Evolutionary conservation across 2,113 vertebrate genomes (phyloP).

Genomic region (Psephotus haematonotus): DNA sequence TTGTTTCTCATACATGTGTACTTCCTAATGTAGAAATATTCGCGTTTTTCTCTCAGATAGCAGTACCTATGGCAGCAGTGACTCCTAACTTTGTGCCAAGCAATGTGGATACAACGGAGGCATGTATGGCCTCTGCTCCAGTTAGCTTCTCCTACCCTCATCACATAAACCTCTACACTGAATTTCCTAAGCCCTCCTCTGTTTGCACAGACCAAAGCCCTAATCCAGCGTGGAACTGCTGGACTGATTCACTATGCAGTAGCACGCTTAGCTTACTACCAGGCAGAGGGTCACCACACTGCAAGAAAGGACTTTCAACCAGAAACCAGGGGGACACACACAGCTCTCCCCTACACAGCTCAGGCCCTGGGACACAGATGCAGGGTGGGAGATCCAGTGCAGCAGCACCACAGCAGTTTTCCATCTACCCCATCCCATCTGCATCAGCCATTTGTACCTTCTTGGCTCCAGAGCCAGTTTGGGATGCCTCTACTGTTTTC

Average conservation of each 20-base stretch:
- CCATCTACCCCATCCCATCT: background rate
- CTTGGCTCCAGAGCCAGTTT: background rate
- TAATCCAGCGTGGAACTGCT: background rate
- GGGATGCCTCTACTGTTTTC: background rate
- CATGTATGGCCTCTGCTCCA: fast-evolving
- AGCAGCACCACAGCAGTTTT: background rate
- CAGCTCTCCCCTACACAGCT: background rate
- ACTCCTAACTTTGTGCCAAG: background rate
- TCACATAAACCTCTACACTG: background rate
- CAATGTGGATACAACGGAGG: background rate
- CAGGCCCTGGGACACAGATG: fast-evolving
- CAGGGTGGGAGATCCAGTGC: background rate
- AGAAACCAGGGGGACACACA: background rate
- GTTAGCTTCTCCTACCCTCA: background rate
- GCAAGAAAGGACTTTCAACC: background rate
- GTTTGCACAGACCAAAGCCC: background rate
- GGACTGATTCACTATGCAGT: background rate
- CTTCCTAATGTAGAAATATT: background rate
- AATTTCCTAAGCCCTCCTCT: background rate
- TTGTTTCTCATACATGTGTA: background rate
- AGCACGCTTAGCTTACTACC: background rate
- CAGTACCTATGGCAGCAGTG: background rate
- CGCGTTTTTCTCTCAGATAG: background rate
- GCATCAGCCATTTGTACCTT: background rate
- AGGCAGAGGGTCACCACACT: background rate